Percentiles rank a stretch among this genome's conserved stretches.
Conservation (phyloP, 2,888 invertebrate species). For the Nebria brevicollis region DNA sequence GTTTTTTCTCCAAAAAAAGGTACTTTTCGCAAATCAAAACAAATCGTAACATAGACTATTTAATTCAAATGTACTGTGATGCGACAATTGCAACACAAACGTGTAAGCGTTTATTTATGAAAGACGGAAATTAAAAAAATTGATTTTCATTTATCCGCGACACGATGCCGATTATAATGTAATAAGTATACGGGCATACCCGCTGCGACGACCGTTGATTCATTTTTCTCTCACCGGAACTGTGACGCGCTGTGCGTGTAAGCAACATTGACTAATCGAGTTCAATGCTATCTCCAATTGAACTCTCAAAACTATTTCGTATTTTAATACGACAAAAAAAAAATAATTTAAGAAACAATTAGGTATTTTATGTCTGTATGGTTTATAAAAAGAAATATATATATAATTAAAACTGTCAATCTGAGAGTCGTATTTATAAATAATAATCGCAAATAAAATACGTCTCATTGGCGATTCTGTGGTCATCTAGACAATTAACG, state of each 20-base stretch:
- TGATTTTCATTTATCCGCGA: conserved; percentile 42
- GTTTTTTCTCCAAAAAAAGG: not conserved
- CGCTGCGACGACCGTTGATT: not conserved
- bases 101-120: conserved; percentile 32
- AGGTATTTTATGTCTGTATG: not conserved
- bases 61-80: not conserved
- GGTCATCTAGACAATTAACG: conserved; percentile 42
- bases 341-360: not conserved
- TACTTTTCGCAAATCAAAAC: not conserved
- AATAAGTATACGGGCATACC: conserved; percentile 11
- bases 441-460: not conserved
- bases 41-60: too few species aligned
- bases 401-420: not conserved
- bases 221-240: not conserved
- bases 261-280: too few species aligned
- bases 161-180: conserved; percentile 38
- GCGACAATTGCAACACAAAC: too few species aligned
- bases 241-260: too few species aligned
- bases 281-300: too few species aligned
- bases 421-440: not conserved
- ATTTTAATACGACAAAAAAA: too few species aligned
- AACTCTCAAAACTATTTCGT: too few species aligned
- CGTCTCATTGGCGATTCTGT: conserved; percentile 29
- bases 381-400: not conserved
- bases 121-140: conserved; percentile 43